Evolutionary conservation across 2,113 vertebrate genomes (phyloP).

Genomic region (Beaufortia kweichowensis): DNA sequence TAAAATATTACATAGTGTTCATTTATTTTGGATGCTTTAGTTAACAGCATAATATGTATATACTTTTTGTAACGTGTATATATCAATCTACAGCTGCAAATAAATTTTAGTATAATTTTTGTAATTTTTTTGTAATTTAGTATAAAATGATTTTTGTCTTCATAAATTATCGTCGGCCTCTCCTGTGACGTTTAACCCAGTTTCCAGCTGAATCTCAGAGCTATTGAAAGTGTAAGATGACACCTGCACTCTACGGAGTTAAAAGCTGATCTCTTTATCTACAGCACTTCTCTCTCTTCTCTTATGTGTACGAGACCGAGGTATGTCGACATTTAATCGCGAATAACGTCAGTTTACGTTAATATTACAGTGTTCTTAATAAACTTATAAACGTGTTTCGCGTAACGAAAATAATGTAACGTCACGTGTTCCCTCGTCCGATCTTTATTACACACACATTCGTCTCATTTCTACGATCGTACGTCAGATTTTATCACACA

Average conservation of each 20-base stretch:
- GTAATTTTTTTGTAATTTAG: too few species aligned
- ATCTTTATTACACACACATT: neutral
- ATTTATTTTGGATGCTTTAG: too few species aligned
- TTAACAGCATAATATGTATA: too few species aligned
- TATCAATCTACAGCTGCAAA: neutral
- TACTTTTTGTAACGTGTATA: too few species aligned
- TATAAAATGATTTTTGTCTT: neutral
- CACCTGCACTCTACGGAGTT: slow-evolving; percentile 8
- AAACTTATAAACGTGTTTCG: too few species aligned
- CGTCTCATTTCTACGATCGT: too few species aligned
- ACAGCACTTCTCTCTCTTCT: neutral
- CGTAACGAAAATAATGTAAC: neutral
- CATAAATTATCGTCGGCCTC: neutral
- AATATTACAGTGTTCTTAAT: too few species aligned
- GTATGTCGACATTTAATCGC: slow-evolving; percentile 9
- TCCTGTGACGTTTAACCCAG: neutral
- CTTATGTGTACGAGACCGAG: neutral
- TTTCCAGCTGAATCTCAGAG: slow-evolving; percentile 6
- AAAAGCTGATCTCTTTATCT: neutral
- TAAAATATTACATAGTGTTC: too few species aligned
- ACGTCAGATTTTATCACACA: too few species aligned
- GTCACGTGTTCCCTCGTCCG: neutral
- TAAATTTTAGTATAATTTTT: too few species aligned
- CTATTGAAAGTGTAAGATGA: neutral
- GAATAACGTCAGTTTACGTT: neutral